These are phyloP conservation scores for Lepisosteus osseus DNA, from an alignment of 2,113 vertebrate genomes.

Conservation along the genomic window DNA sequence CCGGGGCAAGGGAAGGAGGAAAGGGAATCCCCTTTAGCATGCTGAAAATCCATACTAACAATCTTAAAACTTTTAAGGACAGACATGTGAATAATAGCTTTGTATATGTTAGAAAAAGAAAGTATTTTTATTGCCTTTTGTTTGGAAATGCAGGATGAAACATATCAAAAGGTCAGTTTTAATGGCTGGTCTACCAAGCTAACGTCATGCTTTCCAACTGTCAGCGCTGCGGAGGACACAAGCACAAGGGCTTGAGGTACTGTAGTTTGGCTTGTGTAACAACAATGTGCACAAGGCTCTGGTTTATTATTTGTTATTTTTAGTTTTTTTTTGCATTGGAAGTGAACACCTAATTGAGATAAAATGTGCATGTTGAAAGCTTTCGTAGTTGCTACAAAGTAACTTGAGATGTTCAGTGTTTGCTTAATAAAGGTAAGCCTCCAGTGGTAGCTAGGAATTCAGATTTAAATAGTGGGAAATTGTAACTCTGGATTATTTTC, in stretches of 20 bases:
- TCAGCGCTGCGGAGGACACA: slow-evolving; percentile 35
- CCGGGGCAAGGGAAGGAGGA: neutral
- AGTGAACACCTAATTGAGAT: neutral
- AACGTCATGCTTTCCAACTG: slow-evolving; percentile 27
- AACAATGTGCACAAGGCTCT: neutral
- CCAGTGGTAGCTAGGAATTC: too few species aligned
- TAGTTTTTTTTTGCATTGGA: slow-evolving; percentile 14
- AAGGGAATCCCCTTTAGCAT: neutral
- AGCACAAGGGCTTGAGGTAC: slow-evolving; percentile 42
- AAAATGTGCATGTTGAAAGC: neutral
- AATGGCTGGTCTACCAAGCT: slow-evolving; percentile 24
- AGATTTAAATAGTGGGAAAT: neutral
- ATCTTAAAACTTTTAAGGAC: slow-evolving; percentile 19
- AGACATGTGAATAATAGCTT: neutral
- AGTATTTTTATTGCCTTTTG: slow-evolving; percentile 30
- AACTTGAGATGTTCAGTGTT: neutral
- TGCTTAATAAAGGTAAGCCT: neutral
- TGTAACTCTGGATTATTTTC: neutral
- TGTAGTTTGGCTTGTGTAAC: slow-evolving; percentile 23
- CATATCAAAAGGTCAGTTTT: slow-evolving; percentile 30
- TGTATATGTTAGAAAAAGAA: slow-evolving; percentile 8
- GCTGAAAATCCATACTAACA: neutral
- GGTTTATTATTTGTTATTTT: neutral
- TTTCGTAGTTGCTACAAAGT: slow-evolving; percentile 2
- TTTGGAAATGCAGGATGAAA: slow-evolving; percentile 27